Evolutionary conservation across 2,888 invertebrate genomes (phyloP).

Genomic region (Lepidonotus clava): DNA sequence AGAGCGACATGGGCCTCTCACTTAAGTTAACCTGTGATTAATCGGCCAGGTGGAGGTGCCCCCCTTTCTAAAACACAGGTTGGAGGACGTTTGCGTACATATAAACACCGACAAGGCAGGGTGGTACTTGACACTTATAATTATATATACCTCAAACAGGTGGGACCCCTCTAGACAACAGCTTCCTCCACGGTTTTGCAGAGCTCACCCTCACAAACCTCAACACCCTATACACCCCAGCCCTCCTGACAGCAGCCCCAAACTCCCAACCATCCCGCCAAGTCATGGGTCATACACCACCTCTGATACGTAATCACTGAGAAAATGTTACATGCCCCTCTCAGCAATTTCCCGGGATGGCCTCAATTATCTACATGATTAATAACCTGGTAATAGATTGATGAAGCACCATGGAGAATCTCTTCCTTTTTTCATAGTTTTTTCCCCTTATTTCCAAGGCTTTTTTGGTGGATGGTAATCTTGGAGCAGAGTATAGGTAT

Average conservation of each 20-base stretch:
- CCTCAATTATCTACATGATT: constrained; percentile 49
- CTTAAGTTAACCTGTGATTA: constrained; percentile 29
- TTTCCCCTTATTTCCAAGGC: neutral
- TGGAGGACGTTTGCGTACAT: too few species aligned
- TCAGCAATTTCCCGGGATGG: constrained; percentile 33
- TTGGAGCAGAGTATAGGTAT: neutral
- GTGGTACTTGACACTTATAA: too few species aligned
- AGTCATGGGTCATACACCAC: constrained; percentile 21
- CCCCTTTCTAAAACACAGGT: too few species aligned
- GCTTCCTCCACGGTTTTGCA: neutral
- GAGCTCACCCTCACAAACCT: neutral
- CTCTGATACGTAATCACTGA: constrained; percentile 35
- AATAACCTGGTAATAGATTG: constrained; percentile 47
- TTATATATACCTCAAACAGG: constrained; percentile 33
- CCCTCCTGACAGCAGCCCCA: neutral
- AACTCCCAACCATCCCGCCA: neutral
- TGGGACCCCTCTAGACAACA: neutral
- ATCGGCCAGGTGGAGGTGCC: neutral
- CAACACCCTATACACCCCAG: neutral
- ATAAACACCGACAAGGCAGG: too few species aligned
- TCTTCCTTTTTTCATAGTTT: neutral
- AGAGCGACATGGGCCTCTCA: too few species aligned
- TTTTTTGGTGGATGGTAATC: neutral
- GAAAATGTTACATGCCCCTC: constrained; percentile 44
- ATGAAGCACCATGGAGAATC: constrained; percentile 26